These are phyloP conservation scores for Whitmania pigra DNA, from an alignment of 1,140 invertebrate genomes.

Conservation along the genomic window DNA sequence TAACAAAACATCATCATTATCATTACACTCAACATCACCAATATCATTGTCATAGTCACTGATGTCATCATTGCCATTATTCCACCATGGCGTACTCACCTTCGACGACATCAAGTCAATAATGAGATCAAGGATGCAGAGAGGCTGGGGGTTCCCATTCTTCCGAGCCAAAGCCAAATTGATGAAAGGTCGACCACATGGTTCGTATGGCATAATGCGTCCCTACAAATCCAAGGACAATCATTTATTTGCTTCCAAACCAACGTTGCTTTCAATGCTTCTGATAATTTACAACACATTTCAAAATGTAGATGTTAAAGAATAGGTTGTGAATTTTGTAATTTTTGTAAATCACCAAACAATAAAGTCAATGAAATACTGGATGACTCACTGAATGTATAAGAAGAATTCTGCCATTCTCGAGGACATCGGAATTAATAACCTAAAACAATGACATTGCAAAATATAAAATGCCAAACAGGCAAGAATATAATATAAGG, in stretches of 20 bases:
- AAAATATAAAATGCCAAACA: neutral
- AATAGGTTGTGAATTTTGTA: no score
- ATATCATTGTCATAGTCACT: no score
- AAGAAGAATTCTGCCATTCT: conserved; percentile 42
- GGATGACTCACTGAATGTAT: conserved; percentile 39
- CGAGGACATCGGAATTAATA: conserved; percentile 42
- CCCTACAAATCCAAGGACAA: conserved; percentile 30
- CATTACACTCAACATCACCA: no score
- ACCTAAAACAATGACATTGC: conserved; percentile 33
- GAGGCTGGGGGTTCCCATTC: conserved; percentile 22
- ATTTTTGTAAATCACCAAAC: no score
- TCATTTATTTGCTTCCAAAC: no score
- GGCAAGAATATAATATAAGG: no score
- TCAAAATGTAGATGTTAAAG: no score
- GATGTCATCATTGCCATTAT: no score
- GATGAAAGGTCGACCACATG: conserved; percentile 40
- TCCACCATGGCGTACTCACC: conserved; percentile 26
- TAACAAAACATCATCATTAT: conserved; percentile 19
- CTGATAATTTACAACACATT: no score
- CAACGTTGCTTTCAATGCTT: no score
- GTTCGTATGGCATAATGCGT: conserved; percentile 38
- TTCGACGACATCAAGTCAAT: conserved; percentile 34
- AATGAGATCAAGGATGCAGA: conserved; percentile 36
- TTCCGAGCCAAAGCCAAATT: conserved; percentile 31
- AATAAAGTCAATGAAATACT: no score